Evolutionary conservation across 2,888 invertebrate species (phyloP).

Genomic region (Cataglyphis albicans): DNA sequence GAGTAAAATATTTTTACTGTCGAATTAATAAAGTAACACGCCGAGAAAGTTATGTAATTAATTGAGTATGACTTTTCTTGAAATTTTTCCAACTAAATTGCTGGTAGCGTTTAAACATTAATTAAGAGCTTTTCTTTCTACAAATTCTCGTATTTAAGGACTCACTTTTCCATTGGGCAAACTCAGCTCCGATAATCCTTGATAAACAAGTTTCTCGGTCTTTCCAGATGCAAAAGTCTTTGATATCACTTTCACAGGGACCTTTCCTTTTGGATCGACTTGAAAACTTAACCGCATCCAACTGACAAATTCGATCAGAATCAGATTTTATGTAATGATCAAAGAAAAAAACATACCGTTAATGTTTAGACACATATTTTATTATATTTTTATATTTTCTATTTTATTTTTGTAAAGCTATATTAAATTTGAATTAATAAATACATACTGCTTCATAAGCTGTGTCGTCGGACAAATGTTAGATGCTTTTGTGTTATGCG

Average conservation of each 20-base stretch:
- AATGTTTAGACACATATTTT: background rate
- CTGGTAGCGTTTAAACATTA: conserved; percentile 19
- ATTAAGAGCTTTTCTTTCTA: conserved; percentile 22
- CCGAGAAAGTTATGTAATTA: background rate
- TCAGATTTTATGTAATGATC: conserved; percentile 19
- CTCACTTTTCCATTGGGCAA: conserved; percentile 87
- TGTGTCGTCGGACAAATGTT: conserved; percentile 98
- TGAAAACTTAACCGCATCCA: conserved; percentile 90
- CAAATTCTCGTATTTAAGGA: conserved; percentile 18
- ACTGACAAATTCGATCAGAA: conserved; percentile 84
- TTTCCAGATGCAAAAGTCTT: conserved; percentile 91
- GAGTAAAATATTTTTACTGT: background rate
- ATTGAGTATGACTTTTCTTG: background rate
- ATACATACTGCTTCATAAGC: conserved; percentile 99
- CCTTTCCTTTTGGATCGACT: conserved; percentile 89
- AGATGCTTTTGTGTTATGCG: conserved; percentile 98
- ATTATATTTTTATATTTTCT: conserved; percentile 3
- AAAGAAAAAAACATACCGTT: background rate
- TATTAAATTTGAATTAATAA: conserved; percentile 1
- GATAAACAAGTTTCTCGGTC: conserved; percentile 90
- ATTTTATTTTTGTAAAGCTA: conserved; percentile 12
- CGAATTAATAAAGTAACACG: background rate
- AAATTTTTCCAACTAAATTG: conserved; percentile 8
- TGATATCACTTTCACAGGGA: conserved; percentile 89
- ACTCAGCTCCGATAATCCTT: conserved; percentile 89